These are phyloP conservation scores for Xyrauchen texanus DNA, from an alignment of 2,113 vertebrate genomes.

Conservation along the genomic window DNA sequence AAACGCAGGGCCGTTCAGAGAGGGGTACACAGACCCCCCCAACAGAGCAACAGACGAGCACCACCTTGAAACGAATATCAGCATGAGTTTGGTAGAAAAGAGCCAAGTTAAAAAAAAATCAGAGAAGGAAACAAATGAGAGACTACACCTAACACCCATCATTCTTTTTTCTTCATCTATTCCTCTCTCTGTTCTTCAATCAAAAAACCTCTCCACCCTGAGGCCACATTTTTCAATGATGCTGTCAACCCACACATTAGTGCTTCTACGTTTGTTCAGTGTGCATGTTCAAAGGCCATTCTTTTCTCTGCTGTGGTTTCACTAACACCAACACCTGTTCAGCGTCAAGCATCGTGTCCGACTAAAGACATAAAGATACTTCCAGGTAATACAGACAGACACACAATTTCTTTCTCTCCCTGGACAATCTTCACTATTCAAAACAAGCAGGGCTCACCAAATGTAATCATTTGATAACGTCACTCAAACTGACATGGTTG, in stretches of 20 bases:
- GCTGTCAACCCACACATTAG: background rate
- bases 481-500: conserved; percentile 31
- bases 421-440: conserved; percentile 14
- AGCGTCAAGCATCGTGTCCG: background rate
- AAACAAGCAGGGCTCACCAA: conserved; percentile 1
- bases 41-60: no score
- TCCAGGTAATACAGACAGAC: conserved; percentile 1
- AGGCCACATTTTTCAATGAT: background rate
- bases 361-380: conserved; percentile 7
- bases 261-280: background rate
- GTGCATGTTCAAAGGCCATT: background rate
- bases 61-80: no score
- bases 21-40: no score
- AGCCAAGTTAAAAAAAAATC: conserved; percentile 15
- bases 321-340: conserved; percentile 17
- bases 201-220: background rate
- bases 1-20: no score
- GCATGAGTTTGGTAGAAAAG: no score
- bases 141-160: conserved; percentile 5
- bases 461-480: conserved; percentile 30
- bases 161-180: conserved; percentile 16
- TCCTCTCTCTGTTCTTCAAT: conserved; percentile 8
- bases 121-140: conserved; percentile 19
- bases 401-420: conserved; percentile 10
- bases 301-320: no score